Conservation (phyloP, 2,888 invertebrate genomes). For the Leptura quadrifasciata region DNA sequence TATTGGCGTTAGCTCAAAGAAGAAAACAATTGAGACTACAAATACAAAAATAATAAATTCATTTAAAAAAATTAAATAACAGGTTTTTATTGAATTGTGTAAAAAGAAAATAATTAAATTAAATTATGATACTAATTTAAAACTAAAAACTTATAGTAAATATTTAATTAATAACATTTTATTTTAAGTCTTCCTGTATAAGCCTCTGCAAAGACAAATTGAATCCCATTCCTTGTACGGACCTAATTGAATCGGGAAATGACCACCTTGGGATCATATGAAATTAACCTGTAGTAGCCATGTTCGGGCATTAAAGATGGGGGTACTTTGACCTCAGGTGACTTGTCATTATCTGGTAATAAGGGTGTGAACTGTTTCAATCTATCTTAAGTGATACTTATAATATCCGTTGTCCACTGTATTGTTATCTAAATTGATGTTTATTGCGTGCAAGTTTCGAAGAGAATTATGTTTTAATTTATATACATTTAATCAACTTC, state of each 20-base stretch:
- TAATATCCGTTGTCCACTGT: conserved; percentile 21
- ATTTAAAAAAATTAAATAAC: no score
- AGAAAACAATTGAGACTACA: no score
- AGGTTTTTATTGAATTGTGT: no score
- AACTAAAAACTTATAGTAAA: no score
- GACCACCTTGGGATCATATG: conserved; percentile 51
- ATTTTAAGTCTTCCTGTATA: conserved; percentile 26
- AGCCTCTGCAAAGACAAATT: conserved; percentile 46
- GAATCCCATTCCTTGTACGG: conserved; percentile 51
- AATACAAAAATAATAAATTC: no score
- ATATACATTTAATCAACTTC: background rate
- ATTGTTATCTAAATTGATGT: conserved; percentile 16
- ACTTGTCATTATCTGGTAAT: conserved; percentile 42
- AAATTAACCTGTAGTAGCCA: conserved; percentile 49
- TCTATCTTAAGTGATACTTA: conserved; percentile 30
- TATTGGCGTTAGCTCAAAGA: no score
- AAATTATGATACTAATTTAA: no score
- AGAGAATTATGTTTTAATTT: background rate
- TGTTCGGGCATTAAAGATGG: conserved; percentile 30
- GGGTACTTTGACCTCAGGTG: conserved; percentile 28
- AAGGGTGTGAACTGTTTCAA: conserved; percentile 30
- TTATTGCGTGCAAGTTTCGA: background rate
- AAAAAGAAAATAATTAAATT: no score
- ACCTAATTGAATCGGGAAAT: conserved; percentile 56
- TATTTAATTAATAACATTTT: no score